Conservation (phyloP, 2,113 vertebrate genomes). For the Taxidea taxus region DNA sequence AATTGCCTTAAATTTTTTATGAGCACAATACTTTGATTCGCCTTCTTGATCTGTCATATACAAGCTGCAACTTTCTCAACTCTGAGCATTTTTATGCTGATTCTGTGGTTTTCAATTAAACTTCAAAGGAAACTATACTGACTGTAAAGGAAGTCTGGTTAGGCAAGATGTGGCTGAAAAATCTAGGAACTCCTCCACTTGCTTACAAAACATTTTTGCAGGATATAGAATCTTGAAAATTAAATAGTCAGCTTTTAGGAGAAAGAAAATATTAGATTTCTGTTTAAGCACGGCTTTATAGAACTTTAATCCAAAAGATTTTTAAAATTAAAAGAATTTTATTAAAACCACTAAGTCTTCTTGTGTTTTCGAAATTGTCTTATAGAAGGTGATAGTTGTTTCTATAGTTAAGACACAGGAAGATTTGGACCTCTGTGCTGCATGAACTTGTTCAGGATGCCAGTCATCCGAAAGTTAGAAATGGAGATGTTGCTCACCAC, state of each 20-base stretch:
- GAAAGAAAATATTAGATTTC: slow-evolving; percentile 39
- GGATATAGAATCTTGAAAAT: slow-evolving; percentile 34
- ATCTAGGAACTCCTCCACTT: slow-evolving; percentile 24
- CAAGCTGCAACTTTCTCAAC: not conserved
- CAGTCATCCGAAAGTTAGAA: not conserved
- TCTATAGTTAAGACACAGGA: not conserved
- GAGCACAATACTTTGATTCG: slow-evolving; percentile 2
- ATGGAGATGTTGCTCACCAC: not conserved
- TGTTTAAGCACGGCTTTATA: not conserved
- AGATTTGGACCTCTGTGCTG: not conserved
- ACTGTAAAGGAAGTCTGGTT: slow-evolving; percentile 41
- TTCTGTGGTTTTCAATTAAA: slow-evolving; percentile 57
- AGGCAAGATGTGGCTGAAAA: slow-evolving; percentile 34
- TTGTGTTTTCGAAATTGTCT: slow-evolving; percentile 36
- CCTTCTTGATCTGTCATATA: not conserved
- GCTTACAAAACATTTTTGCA: slow-evolving; percentile 21
- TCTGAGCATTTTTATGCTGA: slow-evolving; percentile 22
- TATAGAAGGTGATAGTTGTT: slow-evolving; percentile 25
- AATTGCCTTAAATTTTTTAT: not conserved
- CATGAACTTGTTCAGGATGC: not conserved
- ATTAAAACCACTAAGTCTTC: not conserved
- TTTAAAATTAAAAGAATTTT: slow-evolving; percentile 10
- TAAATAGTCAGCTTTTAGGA: slow-evolving; percentile 30
- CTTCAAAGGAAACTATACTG: slow-evolving; percentile 13
- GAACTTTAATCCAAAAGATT: slow-evolving; percentile 14